Conservation (phyloP, 2,113 vertebrate genomes). For the Chlorodrepanis virens region DNA sequence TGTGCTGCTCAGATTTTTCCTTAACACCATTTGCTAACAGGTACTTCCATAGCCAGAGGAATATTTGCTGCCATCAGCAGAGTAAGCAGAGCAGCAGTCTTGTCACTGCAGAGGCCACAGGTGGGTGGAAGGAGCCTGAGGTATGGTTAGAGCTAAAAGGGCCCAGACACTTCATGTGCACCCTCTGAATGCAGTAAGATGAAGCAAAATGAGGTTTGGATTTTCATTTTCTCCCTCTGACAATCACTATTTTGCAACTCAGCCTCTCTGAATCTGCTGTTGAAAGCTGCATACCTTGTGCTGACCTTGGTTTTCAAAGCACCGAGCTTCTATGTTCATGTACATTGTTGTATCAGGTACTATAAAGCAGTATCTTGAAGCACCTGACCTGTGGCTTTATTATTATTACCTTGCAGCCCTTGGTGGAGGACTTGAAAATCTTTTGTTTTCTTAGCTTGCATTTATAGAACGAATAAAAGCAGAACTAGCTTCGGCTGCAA, state of each 20-base stretch:
- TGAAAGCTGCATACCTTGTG: neutral
- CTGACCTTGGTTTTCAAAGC: neutral
- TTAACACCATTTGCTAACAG: neutral
- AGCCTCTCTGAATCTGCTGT: neutral
- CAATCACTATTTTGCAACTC: neutral
- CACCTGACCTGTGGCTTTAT: neutral
- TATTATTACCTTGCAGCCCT: neutral
- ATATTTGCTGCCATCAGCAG: neutral
- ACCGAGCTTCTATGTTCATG: neutral
- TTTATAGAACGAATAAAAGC: neutral
- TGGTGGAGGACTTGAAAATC: neutral
- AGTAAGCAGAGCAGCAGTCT: neutral
- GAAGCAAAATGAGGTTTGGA: neutral
- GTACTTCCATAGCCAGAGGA: neutral
- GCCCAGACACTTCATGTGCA: neutral
- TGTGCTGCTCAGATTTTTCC: neutral
- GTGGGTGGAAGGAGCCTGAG: neutral
- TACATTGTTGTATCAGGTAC: accelerated
- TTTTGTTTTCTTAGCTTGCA: neutral
- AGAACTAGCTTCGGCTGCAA: neutral
- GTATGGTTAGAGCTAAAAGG: neutral
- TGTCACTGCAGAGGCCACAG: neutral
- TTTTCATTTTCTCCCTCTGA: neutral
- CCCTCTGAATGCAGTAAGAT: neutral
- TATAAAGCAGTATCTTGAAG: neutral